Conservation (phyloP, 1,140 invertebrate species). For the Thalassaphorura encarpata region DNA sequence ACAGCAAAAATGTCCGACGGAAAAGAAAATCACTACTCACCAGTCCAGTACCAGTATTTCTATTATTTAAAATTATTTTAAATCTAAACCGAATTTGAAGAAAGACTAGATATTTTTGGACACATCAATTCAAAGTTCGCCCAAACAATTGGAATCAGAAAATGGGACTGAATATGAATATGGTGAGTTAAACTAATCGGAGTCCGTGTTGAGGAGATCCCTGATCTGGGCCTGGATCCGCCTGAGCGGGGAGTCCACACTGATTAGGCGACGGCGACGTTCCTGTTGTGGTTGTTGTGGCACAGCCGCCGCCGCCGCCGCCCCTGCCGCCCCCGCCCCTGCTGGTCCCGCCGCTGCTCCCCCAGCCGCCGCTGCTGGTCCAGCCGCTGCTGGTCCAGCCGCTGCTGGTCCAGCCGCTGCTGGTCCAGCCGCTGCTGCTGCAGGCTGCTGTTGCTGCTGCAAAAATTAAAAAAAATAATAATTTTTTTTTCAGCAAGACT, state of each 20-base stretch:
- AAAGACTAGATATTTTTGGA: neutral
- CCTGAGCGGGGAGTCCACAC: too few relatives aligned
- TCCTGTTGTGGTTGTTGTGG: too few relatives aligned
- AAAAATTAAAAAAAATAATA: slow-evolving; percentile 1
- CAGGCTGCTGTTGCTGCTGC: neutral
- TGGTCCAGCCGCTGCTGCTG: neutral
- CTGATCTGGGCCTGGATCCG: too few relatives aligned
- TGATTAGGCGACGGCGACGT: too few relatives aligned
- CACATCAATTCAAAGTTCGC: neutral
- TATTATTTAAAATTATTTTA: neutral
- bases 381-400: too few relatives aligned
- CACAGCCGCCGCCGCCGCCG: too few relatives aligned
- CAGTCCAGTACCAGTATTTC: too few relatives aligned
- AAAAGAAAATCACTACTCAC: neutral
- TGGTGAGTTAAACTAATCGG: too few relatives aligned
- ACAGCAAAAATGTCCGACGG: neutral
- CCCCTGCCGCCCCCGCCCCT: too few relatives aligned
- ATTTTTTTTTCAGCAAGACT: slow-evolving; percentile 48
- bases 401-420: neutral
- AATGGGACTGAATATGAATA: neutral
- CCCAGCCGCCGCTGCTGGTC: too few relatives aligned
- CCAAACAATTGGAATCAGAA: neutral
- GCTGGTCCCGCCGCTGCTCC: too few relatives aligned
- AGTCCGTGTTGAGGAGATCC: too few relatives aligned
- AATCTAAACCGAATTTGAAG: neutral